phyloP scores from a whole-genome alignment of 2,888 invertebrate species.

The Eupsilia transversa region DNA sequence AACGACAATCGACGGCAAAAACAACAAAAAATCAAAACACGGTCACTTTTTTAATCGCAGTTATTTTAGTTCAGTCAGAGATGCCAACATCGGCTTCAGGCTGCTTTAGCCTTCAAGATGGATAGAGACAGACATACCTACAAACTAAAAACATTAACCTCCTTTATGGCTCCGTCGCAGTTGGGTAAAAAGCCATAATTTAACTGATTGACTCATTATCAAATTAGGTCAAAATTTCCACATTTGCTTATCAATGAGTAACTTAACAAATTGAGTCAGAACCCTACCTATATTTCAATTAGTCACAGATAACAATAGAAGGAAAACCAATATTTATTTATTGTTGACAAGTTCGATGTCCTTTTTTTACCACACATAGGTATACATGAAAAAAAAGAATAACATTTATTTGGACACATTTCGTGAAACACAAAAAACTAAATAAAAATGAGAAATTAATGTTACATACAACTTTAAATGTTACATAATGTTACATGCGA shows the following conservation, averaged over 20 bases:
- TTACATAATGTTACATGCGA: too few species aligned
- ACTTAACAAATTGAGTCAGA: conserved; percentile 25
- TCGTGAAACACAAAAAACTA: too few species aligned
- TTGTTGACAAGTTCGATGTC: conserved; percentile 20
- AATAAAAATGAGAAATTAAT: too few species aligned
- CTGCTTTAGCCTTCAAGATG: neutral
- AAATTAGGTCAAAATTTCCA: conserved; percentile 20
- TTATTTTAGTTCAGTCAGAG: too few species aligned
- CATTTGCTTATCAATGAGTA: conserved; percentile 4
- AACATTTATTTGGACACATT: too few species aligned
- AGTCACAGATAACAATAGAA: conserved; percentile 17
- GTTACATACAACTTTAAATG: too few species aligned
- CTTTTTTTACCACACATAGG: neutral
- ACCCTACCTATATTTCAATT: conserved; percentile 12
- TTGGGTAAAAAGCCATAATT: neutral
- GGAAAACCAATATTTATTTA: conserved; percentile 16
- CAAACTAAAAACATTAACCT: neutral
- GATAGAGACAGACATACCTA: neutral
- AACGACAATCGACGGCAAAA: neutral
- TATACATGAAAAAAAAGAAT: too few species aligned
- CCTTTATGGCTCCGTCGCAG: neutral
- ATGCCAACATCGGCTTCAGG: neutral
- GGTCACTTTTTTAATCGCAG: neutral
- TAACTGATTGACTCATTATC: neutral
- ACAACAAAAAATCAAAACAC: neutral